phyloP scores from a whole-genome alignment of 1,140 invertebrate species.

The Araneus ventricosus region DNA sequence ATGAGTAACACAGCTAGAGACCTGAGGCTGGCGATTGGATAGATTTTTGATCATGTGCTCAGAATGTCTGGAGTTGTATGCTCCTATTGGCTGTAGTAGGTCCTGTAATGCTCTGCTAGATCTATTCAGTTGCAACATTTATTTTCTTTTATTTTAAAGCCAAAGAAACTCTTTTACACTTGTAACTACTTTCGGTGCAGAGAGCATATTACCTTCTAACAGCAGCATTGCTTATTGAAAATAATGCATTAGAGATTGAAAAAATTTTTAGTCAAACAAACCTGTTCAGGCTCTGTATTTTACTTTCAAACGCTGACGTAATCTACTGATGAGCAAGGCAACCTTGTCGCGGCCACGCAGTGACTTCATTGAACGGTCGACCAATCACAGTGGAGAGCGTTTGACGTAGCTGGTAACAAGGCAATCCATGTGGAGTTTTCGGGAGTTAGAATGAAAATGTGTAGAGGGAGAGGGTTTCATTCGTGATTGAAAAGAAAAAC shows the following conservation, averaged over 20 bases:
- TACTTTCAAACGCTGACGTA: constrained; percentile 70
- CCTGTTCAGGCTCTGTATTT: constrained; percentile 65
- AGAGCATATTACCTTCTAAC: background rate
- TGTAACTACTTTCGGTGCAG: constrained; percentile 7
- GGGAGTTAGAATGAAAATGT: constrained; percentile 60
- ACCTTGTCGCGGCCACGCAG: constrained; percentile 73
- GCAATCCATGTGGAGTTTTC: constrained; percentile 53
- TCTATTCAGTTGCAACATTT: constrained; percentile 71
- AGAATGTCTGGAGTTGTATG: constrained; percentile 73
- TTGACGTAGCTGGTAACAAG: constrained; percentile 67
- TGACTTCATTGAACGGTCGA: constrained; percentile 69
- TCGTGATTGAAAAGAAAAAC: constrained; percentile 4
- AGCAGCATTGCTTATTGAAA: background rate
- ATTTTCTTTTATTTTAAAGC: constrained; percentile 39
- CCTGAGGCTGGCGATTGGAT: constrained; percentile 54
- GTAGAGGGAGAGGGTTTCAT: background rate
- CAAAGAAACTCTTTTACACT: constrained; percentile 18
- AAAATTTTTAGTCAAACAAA: constrained; percentile 2
- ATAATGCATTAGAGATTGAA: background rate
- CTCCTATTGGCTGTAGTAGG: constrained; percentile 72
- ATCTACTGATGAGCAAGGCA: constrained; percentile 64
- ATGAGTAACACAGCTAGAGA: constrained; percentile 74
- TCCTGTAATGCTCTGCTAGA: constrained; percentile 68
- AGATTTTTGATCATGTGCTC: constrained; percentile 64
- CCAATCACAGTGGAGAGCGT: constrained; percentile 52